These are phyloP conservation scores for Brachionus manjavacas DNA, from an alignment of 1,140 invertebrate genomes.

Conservation along the genomic window DNA sequence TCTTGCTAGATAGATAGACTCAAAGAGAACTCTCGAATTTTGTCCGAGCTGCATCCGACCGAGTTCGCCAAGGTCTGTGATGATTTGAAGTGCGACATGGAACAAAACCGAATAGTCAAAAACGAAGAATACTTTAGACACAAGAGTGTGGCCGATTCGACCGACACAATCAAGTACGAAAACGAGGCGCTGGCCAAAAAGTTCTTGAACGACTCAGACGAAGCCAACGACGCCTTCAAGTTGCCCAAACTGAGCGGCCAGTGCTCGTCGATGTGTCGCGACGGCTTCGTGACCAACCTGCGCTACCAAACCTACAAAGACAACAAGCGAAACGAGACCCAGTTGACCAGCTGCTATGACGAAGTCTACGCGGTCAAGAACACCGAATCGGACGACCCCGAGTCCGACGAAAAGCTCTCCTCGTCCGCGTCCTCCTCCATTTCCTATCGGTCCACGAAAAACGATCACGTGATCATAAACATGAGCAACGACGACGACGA, in stretches of 20 bases:
- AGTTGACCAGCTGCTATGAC: slow-evolving; percentile 36
- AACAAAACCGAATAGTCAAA: background rate
- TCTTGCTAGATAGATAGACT: background rate
- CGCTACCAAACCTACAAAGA: slow-evolving; percentile 39
- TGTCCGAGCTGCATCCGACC: background rate
- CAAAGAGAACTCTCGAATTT: background rate
- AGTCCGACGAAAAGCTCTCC: background rate
- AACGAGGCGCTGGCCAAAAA: background rate
- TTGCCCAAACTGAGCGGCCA: background rate
- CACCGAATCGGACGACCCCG: background rate
- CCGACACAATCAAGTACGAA: background rate
- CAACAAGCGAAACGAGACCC: slow-evolving; percentile 23
- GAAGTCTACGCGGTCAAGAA: slow-evolving; percentile 6
- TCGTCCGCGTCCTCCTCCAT: background rate
- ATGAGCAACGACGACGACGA: background rate
- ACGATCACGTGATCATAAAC: slow-evolving; percentile 25
- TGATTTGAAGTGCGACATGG: background rate
- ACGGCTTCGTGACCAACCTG: slow-evolving; percentile 12
- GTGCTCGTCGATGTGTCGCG: background rate
- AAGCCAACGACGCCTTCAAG: background rate
- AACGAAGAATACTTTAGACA: background rate
- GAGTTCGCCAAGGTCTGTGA: slow-evolving; percentile 1
- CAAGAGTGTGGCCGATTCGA: background rate
- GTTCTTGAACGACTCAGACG: background rate
- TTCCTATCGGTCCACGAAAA: background rate